A percentile compares a stretch with the other conserved stretches of the same genome.
Conservation (phyloP, 2,888 invertebrate genomes). For the Quadriops clusia region DNA sequence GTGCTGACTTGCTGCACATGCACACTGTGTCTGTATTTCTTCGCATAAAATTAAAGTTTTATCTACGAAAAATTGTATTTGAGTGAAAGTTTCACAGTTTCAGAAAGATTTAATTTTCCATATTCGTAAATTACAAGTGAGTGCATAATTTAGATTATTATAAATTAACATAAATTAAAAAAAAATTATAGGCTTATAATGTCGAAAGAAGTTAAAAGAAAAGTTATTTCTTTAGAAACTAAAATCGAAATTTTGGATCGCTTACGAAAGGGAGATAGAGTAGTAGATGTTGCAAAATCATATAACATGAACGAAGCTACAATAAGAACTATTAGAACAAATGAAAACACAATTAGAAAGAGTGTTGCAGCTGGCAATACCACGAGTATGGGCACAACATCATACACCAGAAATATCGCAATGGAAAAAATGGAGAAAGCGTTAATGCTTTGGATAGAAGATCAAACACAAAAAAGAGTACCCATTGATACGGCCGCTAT, state of each 20-base stretch:
- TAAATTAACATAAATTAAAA: constrained; percentile 4
- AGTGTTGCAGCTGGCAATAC: constrained; percentile 12
- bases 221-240: constrained; percentile 5
- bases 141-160: constrained; percentile 4
- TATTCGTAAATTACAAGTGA: constrained; percentile 7
- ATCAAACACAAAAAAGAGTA: constrained; percentile 12
- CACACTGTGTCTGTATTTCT: no score
- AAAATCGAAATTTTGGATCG: no score
- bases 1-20: no score
- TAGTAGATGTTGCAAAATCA: constrained; percentile 4
- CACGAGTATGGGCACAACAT: constrained; percentile 9
- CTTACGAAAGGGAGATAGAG: constrained; percentile 5
- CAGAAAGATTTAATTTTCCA: constrained; percentile 7
- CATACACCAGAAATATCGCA: constrained; percentile 10
- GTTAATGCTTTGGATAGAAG: constrained; percentile 11
- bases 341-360: constrained; percentile 8
- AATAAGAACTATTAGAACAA: background rate
- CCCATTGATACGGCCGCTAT: constrained; percentile 7
- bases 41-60: no score
- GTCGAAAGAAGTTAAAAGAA: constrained; percentile 4
- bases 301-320: background rate
- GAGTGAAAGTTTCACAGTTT: constrained; percentile 7
- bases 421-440: constrained; percentile 14
- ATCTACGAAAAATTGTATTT: no score
- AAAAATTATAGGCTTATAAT: constrained; percentile 3